phyloP scores from a whole-genome alignment of 2,888 invertebrate species.

The Stenoptilia bipunctidactyla region DNA sequence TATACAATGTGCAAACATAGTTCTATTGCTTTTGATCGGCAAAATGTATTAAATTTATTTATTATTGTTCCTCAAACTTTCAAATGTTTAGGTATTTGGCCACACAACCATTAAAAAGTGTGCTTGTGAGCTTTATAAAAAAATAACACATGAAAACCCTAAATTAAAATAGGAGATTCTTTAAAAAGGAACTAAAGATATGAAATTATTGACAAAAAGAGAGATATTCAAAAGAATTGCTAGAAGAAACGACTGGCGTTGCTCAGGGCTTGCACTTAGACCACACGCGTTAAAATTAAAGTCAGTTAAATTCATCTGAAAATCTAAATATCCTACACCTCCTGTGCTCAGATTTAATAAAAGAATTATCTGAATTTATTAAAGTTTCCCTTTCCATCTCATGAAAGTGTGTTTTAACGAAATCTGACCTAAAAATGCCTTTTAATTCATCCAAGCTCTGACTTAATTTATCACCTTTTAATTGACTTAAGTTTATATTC shows the following conservation, averaged over 20 bases:
- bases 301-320: constrained; percentile 21
- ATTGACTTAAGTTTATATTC: constrained; percentile 9
- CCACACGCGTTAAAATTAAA: constrained; percentile 1
- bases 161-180: no score
- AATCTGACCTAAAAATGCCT: constrained; percentile 32
- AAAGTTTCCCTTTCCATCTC: constrained; percentile 45
- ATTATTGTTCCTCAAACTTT: no score
- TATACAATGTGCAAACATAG: no score
- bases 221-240: background rate
- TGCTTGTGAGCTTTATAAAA: no score
- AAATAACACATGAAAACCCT: no score
- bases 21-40: no score
- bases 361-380: constrained; percentile 47
- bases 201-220: no score
- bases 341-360: constrained; percentile 47
- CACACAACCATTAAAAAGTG: no score
- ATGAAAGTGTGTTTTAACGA: constrained; percentile 38
- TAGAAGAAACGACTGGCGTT: background rate
- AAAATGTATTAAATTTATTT: no score
- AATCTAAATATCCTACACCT: constrained; percentile 32
- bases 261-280: background rate
- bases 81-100: no score
- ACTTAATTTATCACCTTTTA: constrained; percentile 17
- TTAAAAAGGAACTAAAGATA: no score
- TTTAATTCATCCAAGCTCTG: constrained; percentile 41